Base-by-base conservation (phyloP, 2,113 vertebrate species). In the Clarias batrachus region DNA sequence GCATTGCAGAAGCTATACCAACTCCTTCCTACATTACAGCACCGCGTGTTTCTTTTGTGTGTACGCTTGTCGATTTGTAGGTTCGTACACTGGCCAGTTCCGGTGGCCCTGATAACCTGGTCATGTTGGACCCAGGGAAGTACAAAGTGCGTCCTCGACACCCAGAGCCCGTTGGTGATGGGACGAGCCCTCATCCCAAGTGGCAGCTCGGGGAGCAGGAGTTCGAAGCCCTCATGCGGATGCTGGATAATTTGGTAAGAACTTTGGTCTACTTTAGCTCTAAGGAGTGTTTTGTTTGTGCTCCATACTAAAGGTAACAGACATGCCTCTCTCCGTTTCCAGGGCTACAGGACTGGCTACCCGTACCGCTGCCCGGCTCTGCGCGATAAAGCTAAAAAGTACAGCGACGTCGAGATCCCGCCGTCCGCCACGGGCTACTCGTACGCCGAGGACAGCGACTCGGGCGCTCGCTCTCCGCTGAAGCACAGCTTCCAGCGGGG, bases 401-500 rank as follows among this genome's bases (percentile, higher is more conserved):
- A 94, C 96, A 98, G 97, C 91, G 98, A 99, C 21, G 96, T 94
- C 91, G 98, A 99, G 93, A 96, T 92, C 30, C 96, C 97, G 86
- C 95, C 97, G 86, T 96, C 96, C 82, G 94, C 96, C 94, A 96
- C 97, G 76, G 97, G 97, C 88, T 96, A 96, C 94, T 96, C 97
- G 89, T 96, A 97, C 80, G 94, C 96, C 91, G 97, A 97, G 89
- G 98, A 99, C 89, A 97, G 97, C 41, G 98, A 99, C 92, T 96
- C 97, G 88, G 97, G 97, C 90, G 95, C 97, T 91, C 96, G 97
- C 95, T 99, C 98, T 91, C 98, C 98, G 85, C 96, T 99, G 95
- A 98, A 97, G 93, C 98, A 98, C 96, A 99, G 98, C 97, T 99
- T 99, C 97, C 97, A 99, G 97, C 98, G 97, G 94, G 97, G 98